These are phyloP conservation scores for Spheniscus mendiculus DNA, from an alignment of 2,113 vertebrate species.

Conservation along the genomic window DNA sequence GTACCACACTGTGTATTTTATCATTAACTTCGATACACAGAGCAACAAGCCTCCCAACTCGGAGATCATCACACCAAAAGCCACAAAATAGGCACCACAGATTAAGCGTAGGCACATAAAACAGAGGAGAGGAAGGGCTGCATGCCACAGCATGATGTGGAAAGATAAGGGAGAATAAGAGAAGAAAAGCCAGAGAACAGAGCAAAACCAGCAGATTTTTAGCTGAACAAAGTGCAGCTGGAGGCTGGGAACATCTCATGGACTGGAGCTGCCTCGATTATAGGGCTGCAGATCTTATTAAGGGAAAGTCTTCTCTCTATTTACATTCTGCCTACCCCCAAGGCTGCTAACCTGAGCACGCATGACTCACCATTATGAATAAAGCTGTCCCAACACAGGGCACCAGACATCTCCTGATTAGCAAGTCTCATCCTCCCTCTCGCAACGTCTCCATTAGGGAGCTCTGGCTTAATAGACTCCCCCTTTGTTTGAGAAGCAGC, in stretches of 20 bases:
- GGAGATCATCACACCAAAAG: neutral
- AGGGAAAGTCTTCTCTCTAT: neutral
- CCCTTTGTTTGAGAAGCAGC: neutral
- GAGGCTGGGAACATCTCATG: neutral
- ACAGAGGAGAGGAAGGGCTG: neutral
- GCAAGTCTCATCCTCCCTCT: neutral
- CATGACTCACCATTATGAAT: neutral
- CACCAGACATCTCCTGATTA: neutral
- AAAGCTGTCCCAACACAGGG: neutral
- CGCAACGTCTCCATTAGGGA: neutral
- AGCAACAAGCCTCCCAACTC: neutral
- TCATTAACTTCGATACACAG: neutral
- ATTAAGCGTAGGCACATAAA: neutral
- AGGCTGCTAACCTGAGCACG: neutral
- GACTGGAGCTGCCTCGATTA: neutral
- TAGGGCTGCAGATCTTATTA: neutral
- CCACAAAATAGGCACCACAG: neutral
- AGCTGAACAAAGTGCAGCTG: conserved; percentile 1
- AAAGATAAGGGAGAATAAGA: neutral
- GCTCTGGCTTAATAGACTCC: neutral
- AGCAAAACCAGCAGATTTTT: neutral
- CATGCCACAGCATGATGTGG: neutral
- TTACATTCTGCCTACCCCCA: neutral
- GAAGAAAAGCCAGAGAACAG: neutral
- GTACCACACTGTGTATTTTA: neutral